Percentiles rank a stretch among this genome's conserved stretches.
Evolutionary conservation across 1,140 invertebrate genomes (phyloP).

Genomic region (Pogonus chalceus): DNA sequence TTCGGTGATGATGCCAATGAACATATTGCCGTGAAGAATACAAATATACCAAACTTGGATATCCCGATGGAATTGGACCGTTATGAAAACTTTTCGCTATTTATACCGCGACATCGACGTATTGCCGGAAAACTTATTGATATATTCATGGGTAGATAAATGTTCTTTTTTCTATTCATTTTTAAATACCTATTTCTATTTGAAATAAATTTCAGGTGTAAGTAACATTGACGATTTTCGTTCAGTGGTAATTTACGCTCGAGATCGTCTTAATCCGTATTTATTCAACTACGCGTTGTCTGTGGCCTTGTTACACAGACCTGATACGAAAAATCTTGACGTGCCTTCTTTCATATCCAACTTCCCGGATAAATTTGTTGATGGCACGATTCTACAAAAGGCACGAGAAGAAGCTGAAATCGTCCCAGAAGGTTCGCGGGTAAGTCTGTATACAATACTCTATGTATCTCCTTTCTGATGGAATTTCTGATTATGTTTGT

Average conservation of each 20-base stretch:
- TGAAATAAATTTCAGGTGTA: constrained; percentile 13
- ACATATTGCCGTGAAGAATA: constrained; percentile 40
- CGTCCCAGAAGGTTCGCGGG: constrained; percentile 48
- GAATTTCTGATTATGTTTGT: background rate
- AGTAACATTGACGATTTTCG: constrained; percentile 26
- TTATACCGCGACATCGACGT: constrained; percentile 42
- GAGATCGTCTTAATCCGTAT: constrained; percentile 34
- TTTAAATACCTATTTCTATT: background rate
- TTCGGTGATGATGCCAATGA: constrained; percentile 39
- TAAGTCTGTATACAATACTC: constrained; percentile 28
- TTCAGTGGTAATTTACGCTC: constrained; percentile 27
- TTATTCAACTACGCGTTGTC: constrained; percentile 35
- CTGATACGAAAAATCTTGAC: constrained; percentile 19
- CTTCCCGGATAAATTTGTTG: constrained; percentile 68
- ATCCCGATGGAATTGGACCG: constrained; percentile 37
- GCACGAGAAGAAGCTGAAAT: constrained; percentile 55
- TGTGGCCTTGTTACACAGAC: constrained; percentile 31
- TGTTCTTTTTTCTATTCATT: background rate
- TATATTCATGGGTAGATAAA: constrained; percentile 40
- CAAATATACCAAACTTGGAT: constrained; percentile 40
- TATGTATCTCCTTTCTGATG: background rate
- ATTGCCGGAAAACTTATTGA: constrained; percentile 39
- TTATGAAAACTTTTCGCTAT: constrained; percentile 43
- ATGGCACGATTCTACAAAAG: constrained; percentile 52
- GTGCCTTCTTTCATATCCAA: constrained; percentile 55